phyloP scores from a whole-genome alignment of 2,888 invertebrate species.

The Drepanosiphum platanoidis region DNA sequence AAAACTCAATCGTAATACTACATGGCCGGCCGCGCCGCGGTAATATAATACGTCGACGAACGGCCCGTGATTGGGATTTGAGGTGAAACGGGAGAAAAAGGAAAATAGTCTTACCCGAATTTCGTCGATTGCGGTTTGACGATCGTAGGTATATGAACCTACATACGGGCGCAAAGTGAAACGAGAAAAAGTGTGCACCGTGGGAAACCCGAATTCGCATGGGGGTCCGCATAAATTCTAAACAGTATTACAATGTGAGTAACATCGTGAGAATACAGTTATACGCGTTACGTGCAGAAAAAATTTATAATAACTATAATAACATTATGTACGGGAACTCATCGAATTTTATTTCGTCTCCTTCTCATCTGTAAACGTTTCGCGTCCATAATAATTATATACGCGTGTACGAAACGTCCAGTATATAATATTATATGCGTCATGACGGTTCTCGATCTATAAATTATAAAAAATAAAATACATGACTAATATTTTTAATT shows the following conservation, averaged over 20 bases:
- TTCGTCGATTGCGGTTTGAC: neutral
- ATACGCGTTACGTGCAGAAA: neutral
- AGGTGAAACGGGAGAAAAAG: neutral
- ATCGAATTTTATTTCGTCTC: no score
- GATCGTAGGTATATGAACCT: neutral
- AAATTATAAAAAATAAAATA: neutral
- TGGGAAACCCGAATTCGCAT: neutral
- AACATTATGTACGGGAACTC: neutral
- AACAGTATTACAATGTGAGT: neutral
- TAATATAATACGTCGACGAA: no score
- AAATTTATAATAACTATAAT: neutral
- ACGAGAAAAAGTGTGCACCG: neutral
- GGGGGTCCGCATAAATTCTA: neutral
- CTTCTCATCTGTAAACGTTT: neutral
- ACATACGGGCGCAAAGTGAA: neutral
- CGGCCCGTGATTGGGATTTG: neutral
- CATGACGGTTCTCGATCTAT: neutral
- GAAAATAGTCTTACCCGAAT: neutral
- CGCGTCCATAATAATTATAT: neutral
- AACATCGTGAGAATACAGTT: neutral
- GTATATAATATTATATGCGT: neutral
- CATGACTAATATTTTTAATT: neutral
- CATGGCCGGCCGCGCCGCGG: no score
- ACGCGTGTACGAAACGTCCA: neutral
- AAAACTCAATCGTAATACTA: no score